phyloP scores from a whole-genome alignment of 2,113 vertebrate species.

The Brachypteracias leptosomus region DNA sequence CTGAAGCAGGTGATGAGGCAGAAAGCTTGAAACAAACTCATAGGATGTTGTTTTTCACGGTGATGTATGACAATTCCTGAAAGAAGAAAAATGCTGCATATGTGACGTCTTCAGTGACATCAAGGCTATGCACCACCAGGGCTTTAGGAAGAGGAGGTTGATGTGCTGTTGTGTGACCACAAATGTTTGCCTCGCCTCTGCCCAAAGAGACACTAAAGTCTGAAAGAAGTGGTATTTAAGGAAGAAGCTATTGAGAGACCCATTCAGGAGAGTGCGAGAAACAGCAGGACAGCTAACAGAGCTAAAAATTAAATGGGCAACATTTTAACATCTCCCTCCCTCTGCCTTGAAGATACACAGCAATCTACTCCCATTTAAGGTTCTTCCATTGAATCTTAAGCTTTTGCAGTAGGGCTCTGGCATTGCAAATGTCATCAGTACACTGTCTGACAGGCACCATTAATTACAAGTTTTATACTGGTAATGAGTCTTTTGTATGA shows the following conservation, averaged over 20 bases:
- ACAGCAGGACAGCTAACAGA: neutral
- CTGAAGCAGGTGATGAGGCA: neutral
- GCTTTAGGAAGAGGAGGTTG: neutral
- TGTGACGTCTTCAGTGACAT: neutral
- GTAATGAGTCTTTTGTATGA: neutral
- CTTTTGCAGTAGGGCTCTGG: neutral
- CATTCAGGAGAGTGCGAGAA: neutral
- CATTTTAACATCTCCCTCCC: neutral
- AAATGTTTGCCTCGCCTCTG: accelerated
- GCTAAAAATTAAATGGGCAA: neutral
- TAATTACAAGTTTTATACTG: neutral
- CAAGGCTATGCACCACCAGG: neutral
- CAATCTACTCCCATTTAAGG: neutral
- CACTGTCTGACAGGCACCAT: neutral
- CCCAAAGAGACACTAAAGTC: neutral
- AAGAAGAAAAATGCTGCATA: neutral
- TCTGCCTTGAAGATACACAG: neutral
- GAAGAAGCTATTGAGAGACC: neutral
- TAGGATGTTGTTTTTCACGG: neutral
- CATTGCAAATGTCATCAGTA: neutral
- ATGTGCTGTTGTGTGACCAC: neutral
- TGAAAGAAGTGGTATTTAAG: neutral
- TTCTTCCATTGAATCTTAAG: neutral
- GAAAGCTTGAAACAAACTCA: neutral
- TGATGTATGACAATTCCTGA: neutral